Conservation (phyloP, 2,113 vertebrate species). For the Perca fluviatilis region DNA sequence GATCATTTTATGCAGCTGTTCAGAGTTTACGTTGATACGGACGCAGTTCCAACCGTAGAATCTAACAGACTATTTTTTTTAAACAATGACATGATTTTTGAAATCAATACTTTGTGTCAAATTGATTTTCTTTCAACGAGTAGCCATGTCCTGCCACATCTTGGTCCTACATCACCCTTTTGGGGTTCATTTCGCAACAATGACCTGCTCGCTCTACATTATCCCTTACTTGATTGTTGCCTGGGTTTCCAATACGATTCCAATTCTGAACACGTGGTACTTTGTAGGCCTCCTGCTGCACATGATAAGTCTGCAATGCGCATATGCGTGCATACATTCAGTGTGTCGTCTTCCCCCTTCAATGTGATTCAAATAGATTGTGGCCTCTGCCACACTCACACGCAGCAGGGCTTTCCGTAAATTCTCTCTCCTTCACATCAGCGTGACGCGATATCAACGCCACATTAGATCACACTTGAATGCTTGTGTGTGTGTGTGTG, state of each 20-base stretch:
- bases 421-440: slow-evolving; percentile 21
- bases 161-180: no score
- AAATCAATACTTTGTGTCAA: no score
- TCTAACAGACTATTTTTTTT: no score
- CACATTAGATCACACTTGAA: slow-evolving; percentile 50
- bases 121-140: no score
- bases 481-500: slow-evolving; percentile 11
- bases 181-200: no score
- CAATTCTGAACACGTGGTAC: not conserved
- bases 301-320: not conserved
- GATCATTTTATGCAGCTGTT: no score
- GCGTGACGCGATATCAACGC: slow-evolving; percentile 35
- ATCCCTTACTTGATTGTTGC: not conserved
- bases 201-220: no score
- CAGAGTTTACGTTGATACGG: no score
- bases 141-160: no score
- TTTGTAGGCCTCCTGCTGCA: not conserved
- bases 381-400: slow-evolving; percentile 5
- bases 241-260: not conserved
- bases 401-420: slow-evolving; percentile 18
- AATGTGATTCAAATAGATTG: slow-evolving; percentile 49
- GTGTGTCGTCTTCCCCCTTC: no score
- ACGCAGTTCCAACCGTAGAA: no score
- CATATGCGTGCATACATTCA: slow-evolving; percentile 13
- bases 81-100: no score